Evolutionary conservation across 1,140 invertebrate genomes (phyloP), one percentile per base, ranked within the genome.

Genomic region (Drosophila watanabei): DNA sequence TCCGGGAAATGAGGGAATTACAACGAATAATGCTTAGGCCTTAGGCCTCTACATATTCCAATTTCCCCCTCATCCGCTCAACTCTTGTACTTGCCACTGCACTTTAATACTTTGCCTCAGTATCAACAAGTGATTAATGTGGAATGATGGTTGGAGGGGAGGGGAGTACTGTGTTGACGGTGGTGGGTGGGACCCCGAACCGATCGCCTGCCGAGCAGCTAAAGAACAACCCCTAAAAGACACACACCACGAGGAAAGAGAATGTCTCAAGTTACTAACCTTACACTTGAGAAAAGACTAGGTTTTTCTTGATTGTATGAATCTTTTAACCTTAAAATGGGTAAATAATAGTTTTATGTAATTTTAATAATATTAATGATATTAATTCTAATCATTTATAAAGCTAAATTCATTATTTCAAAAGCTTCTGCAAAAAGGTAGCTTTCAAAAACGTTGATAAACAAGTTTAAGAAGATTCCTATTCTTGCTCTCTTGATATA

Each of bases 51-150:
- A 18, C 30, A 18, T 71, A 56, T 46, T 14, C 58, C 58, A 30
- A 37, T 9, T 37, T 13, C n/a, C 52, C 33, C 10, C 10, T 37
- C 18, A 62, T 37, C 14, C 20, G 46, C 24, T 20, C 18, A 39
- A 33, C 60, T 56, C 33, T 37, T 39, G 46, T 49, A 28, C 24
- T 48, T 37, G 20, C 18, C 58, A 43, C 59, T 62, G 51, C 65
- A 68, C 49, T 43, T 72, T 45, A 57, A 57, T 57, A n/a, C 54
- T 39, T 52, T 33, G 20, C 35, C n/a, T 28, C 9, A 20, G 51
- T 61, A 84, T 89, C 84, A 88, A 88, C 84, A 88, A 88, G 84
- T 88, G 85, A 88, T 89, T 88, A 70, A 88, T 88, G 84, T 64
- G 56, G 32, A 28, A 28, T 46, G 65, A 49, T 30, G 58, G 32